Evolutionary conservation across 2,113 vertebrate species (phyloP), one percentile per base, ranked within the genome.

Genomic region (Ictidomys tridecemlineatus): DNA sequence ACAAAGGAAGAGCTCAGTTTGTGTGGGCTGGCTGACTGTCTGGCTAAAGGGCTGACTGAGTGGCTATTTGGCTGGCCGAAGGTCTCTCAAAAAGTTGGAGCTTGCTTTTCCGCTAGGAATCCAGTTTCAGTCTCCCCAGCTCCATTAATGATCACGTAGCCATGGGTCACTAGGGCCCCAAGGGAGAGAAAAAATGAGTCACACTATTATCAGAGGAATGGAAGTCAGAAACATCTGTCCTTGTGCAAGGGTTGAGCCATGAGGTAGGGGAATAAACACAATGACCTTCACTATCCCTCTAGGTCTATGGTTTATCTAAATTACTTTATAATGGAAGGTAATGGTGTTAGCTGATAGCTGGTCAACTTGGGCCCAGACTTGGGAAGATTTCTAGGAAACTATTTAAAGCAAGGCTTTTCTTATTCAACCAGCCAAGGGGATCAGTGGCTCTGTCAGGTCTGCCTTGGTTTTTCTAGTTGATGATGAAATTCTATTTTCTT

Each of bases 271-370:
- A 8, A 79, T 93, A 67, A 97, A 94, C 74, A 24, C 0, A 58
- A 53, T 84, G 53, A 70, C 73, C 79, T 98, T 87, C 83, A 77
- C 93, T 97, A 65, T 83, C 53, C n/a, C 17, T 16, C 42, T 63
- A 14, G 51, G 80, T 85, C 96, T 86, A 26, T 14, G 26, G 82
- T 87, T 98, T 98, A 98, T 98, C 98, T 98, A 98, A 98, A 98
- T 98, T 97, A 97, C 69, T 98, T 98, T 98, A 98, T 95, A 96
- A 95, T 77, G 42, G 91, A 91, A 74, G 45, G 94, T 61, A 90
- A 85, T 82, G 86, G 32, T 51, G 77, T 78, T 42, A 87, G 22
- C 67, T 72, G 72, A 94, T 91, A 82, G 39, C 48, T 79, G 4
- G 96, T 95, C 45, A 53, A 65, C 82, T 88, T 96, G 82, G 26